Base-by-base conservation (phyloP, 92 coral and sea anemone species). In the Phenganax stokvisi region DNA sequence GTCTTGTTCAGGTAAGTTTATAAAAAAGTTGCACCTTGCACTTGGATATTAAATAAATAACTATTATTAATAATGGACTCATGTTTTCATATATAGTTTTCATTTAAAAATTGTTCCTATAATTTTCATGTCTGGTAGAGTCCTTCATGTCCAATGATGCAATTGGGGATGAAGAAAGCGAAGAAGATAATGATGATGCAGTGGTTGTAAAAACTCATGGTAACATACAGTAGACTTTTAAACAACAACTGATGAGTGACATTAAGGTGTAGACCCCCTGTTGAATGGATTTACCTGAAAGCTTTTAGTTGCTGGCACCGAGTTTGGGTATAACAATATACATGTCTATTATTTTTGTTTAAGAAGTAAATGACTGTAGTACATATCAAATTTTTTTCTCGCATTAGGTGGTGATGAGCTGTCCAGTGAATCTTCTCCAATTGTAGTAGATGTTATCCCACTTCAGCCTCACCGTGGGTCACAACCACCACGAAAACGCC, bases 1-100 rank as follows among this genome's bases (percentile, higher is more conserved):
- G 3, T 57, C 63, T 57, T 57, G 63, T 57, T 57, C 63, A 57
- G 63, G 63, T 57, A n/a, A n/a, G 63, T n/a, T 57, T 57, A 57
- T 57, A 57, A 2, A 57, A 57, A 37, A 37, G 47, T 57, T 57
- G 3, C 63, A 57, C 17, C 17, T 12, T 57, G 17, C 63, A 57
- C 17, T 57, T 57, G 12, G 63, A 1, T 8, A 57, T 57, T 57
- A n/a, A 57, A 57, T 57, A 7, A 57, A 57, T 37, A 37, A 1
- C 47, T 1, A 5, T 37, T 37, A 37, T 37, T 37, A 37, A 37
- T 37, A 37, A 2, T 37, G 47, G 47, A 37, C 47, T 37, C 47
- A 37, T 37, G 47, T 37, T 37, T 57, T 57, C 7, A 2, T 15
- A 57, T 10, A 57, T 10, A 2, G 4, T 57, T 10, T 57, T 57